Base-by-base conservation (phyloP, 2,113 vertebrate species). In the Triplophysa rosa region DNA sequence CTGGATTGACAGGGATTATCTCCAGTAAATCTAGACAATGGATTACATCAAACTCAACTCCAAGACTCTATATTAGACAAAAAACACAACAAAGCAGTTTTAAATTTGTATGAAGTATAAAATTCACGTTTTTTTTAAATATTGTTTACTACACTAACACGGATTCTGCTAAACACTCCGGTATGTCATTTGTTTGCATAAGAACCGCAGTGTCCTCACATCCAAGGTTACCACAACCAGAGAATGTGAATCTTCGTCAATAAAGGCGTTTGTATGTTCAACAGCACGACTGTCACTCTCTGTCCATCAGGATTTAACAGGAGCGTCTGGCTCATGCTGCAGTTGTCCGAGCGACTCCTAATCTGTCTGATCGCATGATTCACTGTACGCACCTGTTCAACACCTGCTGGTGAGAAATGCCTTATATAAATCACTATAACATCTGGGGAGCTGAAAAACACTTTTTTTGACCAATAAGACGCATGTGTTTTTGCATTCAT, bases 381-480 rank as follows among this genome's bases (percentile, higher is more conserved):
- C 24, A 45, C 59, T 47, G 37, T 42, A 74, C 12, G 26, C 74
- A 77, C 61, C 62, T 77, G 74, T 77, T 77, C 47, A 64, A 66
- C 74, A 77, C 45, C 45, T 65, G 45, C 74, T 65, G 62, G 24
- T 33, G 45, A 19, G 58, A 19, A 61, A 24, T 23, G 56, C 70
- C 70, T 37, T 42, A 47, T 65, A 77, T 77, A 77, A 77, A 77
- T 64, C 62, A 77, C 12, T 33, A n/a, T 49, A 64, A 65, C 45
- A 77, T 65, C 45, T 65, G 26, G 58, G 45, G 59, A 29, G 14
- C 61, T 16, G 23, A 54, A 24, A 10, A 52, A 29, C 2, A 33
- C 61, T n/a, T 62, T 14, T 73, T 74, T 26, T 19, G 40, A 19
- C 21, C 71, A 74, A 19, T 62, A n/a, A 8, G 23, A 45, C 5